These are phyloP conservation scores for Odontocolon sp. DNA, from an alignment of 2,888 invertebrate genomes.

Conservation along the genomic window DNA sequence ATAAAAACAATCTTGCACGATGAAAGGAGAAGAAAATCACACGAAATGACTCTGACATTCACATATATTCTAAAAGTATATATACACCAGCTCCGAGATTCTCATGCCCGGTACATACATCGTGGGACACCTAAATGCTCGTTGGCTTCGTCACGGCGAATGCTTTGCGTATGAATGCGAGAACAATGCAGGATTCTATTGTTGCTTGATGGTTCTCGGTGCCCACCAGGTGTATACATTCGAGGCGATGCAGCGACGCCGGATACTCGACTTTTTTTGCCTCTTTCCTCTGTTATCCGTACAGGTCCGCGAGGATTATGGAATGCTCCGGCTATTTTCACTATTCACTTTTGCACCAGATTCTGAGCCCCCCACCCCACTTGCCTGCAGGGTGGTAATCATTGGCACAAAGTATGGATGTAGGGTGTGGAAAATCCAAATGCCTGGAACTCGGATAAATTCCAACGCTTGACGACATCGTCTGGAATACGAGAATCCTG, in stretches of 20 bases:
- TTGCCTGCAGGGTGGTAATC: too few species aligned
- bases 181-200: slow-evolving; percentile 43
- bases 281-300: background rate
- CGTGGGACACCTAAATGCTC: slow-evolving; percentile 27
- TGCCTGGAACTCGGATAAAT: background rate
- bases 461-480: background rate
- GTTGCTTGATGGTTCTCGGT: background rate
- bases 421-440: slow-evolving; percentile 1
- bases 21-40: background rate
- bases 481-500: background rate
- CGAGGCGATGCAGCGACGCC: background rate
- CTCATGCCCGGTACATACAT: slow-evolving; percentile 9
- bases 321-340: slow-evolving; percentile 1
- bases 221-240: background rate
- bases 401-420: background rate
- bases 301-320: background rate
- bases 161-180: slow-evolving; percentile 30
- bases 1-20: slow-evolving; percentile 2
- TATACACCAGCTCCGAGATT: background rate
- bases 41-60: too few species aligned
- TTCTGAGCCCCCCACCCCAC: background rate
- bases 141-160: slow-evolving; percentile 38
- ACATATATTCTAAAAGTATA: slow-evolving; percentile 8
- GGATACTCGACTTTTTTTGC: slow-evolving; percentile 11
- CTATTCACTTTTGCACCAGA: slow-evolving; percentile 1